phyloP scores from a whole-genome alignment of 2,797 vertebrate species.

The Allenopithecus nigroviridis region DNA sequence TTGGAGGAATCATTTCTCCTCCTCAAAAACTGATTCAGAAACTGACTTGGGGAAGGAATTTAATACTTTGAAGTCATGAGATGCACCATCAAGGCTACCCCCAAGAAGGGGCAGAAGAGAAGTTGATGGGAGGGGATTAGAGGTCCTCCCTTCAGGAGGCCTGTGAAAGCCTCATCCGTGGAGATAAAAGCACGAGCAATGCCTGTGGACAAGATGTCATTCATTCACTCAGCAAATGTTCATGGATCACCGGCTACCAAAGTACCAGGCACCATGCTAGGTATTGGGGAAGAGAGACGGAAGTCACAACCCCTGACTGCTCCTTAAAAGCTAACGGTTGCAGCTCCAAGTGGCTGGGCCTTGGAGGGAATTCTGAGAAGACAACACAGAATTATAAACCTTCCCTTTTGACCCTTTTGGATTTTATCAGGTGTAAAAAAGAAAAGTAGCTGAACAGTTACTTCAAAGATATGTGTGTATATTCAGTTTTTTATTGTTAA shows the following conservation, averaged over 20 bases:
- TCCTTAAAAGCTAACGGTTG: slow-evolving; percentile 29
- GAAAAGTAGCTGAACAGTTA: slow-evolving; percentile 62
- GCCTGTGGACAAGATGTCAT: slow-evolving; percentile 49
- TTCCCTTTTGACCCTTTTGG: background rate
- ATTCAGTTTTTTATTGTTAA: slow-evolving; percentile 68
- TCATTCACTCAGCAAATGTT: background rate
- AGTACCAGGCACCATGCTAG: background rate
- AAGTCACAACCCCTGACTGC: background rate
- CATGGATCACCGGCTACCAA: background rate
- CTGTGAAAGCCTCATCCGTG: slow-evolving; percentile 31
- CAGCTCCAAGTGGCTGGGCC: background rate
- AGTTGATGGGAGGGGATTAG: background rate
- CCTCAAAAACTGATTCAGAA: slow-evolving; percentile 28
- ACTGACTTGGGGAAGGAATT: slow-evolving; percentile 23
- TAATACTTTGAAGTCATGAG: slow-evolving; percentile 21
- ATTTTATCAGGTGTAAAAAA: slow-evolving; percentile 68
- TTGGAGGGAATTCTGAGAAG: slow-evolving; percentile 6
- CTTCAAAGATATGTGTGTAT: slow-evolving; percentile 70
- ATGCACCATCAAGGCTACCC: background rate
- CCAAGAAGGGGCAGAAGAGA: background rate
- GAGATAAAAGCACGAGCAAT: slow-evolving; percentile 58
- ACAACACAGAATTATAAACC: background rate
- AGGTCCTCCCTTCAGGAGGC: slow-evolving; percentile 25
- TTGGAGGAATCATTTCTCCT: slow-evolving; percentile 29
- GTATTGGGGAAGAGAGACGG: background rate